Conservation (phyloP, 2,888 invertebrate species). For the Plusia festucae region DNA sequence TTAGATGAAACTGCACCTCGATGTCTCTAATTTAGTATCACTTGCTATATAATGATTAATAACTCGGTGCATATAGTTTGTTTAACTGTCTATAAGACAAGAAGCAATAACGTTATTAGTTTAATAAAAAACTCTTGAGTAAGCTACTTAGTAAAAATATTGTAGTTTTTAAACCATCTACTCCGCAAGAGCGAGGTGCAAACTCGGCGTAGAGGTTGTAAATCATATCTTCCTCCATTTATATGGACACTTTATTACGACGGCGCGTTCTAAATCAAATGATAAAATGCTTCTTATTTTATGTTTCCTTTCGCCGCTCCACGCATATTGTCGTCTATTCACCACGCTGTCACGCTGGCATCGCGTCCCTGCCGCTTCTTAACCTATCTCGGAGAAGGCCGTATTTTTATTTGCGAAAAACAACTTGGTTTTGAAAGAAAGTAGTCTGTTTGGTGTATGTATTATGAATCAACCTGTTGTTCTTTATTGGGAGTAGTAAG, state of each 20-base stretch:
- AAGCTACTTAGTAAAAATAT: constrained; percentile 43
- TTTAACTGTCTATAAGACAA: background rate
- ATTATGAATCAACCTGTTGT: constrained; percentile 26
- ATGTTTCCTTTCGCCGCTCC: constrained; percentile 81
- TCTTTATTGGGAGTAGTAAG: constrained; percentile 6
- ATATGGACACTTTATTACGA: constrained; percentile 88
- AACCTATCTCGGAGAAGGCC: constrained; percentile 45
- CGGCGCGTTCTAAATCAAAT: constrained; percentile 88
- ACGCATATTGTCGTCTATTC: constrained; percentile 81
- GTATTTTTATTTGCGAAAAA: constrained; percentile 49
- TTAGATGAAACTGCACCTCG: constrained; percentile 29
- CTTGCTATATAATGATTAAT: background rate
- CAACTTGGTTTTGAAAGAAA: constrained; percentile 32
- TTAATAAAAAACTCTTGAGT: background rate
- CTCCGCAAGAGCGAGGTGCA: constrained; percentile 74
- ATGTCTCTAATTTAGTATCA: background rate
- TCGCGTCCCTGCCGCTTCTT: constrained; percentile 31
- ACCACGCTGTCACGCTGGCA: constrained; percentile 62
- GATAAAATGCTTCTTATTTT: constrained; percentile 88
- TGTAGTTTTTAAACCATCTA: constrained; percentile 73
- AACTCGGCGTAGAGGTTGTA: constrained; percentile 81
- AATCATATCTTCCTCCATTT: constrained; percentile 87
- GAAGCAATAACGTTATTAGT: background rate
- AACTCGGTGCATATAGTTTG: background rate
- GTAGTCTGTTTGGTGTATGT: constrained; percentile 11